These are phyloP conservation scores for Stomatorhinus ivindoensis DNA, from an alignment of 2,113 vertebrate species.

Conservation along the genomic window DNA sequence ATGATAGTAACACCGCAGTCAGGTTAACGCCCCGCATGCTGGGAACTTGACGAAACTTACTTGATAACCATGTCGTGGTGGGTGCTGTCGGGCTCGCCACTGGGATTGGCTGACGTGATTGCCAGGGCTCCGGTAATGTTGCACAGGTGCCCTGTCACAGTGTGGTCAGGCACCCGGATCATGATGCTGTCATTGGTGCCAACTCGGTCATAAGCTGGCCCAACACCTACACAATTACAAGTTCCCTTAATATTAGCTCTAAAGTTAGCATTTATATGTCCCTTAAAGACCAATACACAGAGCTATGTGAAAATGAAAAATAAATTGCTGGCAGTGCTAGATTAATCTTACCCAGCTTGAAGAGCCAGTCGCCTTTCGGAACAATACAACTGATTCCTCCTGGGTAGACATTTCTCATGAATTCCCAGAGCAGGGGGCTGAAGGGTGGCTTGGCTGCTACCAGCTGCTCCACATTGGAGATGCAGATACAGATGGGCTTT, in stretches of 20 bases:
- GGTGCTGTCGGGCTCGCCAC: conserved; percentile 77
- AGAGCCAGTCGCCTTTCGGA: conserved; percentile 78
- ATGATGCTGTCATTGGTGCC: conserved; percentile 82
- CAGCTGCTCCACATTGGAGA: conserved; percentile 76
- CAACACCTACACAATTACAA: conserved; percentile 59
- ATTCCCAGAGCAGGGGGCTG: conserved; percentile 78
- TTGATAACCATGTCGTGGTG: conserved; percentile 80
- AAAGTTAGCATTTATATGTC: not conserved
- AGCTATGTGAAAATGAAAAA: not conserved
- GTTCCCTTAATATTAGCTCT: not conserved
- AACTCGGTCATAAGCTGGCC: conserved; percentile 71
- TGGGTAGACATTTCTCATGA: conserved; percentile 81
- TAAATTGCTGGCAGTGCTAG: not conserved
- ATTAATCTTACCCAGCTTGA: conserved; percentile 60
- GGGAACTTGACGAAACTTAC: conserved; percentile 48
- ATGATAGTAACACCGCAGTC: not conserved
- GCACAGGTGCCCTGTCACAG: conserved; percentile 69
- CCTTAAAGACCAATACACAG: not conserved
- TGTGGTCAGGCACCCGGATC: conserved; percentile 82
- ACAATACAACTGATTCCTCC: conserved; percentile 82
- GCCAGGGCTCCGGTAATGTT: conserved; percentile 76
- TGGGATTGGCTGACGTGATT: conserved; percentile 82
- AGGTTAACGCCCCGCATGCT: not conserved
- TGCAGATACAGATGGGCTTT: conserved; percentile 82
- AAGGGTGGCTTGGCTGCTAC: conserved; percentile 70